Base-by-base conservation (phyloP, 2,888 invertebrate genomes). In the Luperina testacea region DNA sequence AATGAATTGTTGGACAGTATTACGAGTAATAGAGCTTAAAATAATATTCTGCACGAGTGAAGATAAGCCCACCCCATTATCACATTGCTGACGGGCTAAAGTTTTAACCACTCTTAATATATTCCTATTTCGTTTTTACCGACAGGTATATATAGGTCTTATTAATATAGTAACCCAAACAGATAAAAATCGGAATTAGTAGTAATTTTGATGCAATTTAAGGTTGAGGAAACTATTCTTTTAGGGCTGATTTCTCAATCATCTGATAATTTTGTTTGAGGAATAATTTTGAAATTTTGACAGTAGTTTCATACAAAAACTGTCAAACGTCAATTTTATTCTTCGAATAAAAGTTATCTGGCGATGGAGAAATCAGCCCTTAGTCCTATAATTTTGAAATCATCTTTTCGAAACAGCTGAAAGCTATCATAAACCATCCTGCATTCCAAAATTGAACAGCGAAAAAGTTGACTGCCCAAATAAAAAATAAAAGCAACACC, bases 401-500 rank as follows among this genome's bases (percentile, higher is more conserved):
- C 13, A 15, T 45, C 42, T 64, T 27, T 72, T 72, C 7, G 2
- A 69, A 63, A 42, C 24, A 51, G 4, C 5, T 63, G 53, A 63
- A 81, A 63, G 11, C n/a, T 63, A 48, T 13, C 42, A 32, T 20
- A 45, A 71, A 51, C 24, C 1, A 17, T 27, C 38, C 27, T 64
- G n/a, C 24, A 82, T 57, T 53, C 24, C 61, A 74, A 67, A 67
- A 61, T 6, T 1, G 32, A 63, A 32, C 32, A 17, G 13, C 17
- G 20, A 42, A 45, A 68, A 13, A 61, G 24, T 53, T 27, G 32
- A 27, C 17, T 48, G 3, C 0, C 20, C 15, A 63, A 57, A 80
- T 48, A 42, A 57, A 64, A 82, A 59, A 51, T n/a, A 77, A 77
- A 70, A 57, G 57, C n/a, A 78, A 32, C 24, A 9, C 17, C 24